Base-by-base conservation (phyloP, 2,797 vertebrate genomes). In the Pelochelys cantorii region DNA sequence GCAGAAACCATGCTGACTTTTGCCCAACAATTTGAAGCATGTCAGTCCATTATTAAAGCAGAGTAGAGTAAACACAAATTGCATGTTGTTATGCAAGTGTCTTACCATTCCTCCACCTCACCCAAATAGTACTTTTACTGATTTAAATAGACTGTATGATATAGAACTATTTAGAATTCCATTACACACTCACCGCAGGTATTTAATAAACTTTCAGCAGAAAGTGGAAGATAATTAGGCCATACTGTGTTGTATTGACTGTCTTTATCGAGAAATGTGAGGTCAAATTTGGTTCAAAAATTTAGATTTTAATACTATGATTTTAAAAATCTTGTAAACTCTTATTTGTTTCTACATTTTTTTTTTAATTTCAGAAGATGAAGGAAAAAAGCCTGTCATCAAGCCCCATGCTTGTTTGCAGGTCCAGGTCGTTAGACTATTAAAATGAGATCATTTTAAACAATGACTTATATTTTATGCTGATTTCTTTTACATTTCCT, bases 1-100 rank as follows among this genome's bases (percentile, higher is more conserved):
- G n/a, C n/a, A n/a, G n/a, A n/a, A n/a, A n/a, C n/a, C n/a, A n/a
- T n/a, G n/a, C n/a, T n/a, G n/a, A n/a, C n/a, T n/a, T n/a, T n/a
- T n/a, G n/a, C n/a, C n/a, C n/a, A n/a, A n/a, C n/a, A n/a, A n/a
- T n/a, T 31, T 82, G 80, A 77, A 15, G 10, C 84, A 37, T 88
- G 92, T 84, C 42, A 80, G 68, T 25, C n/a, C 74, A 22, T 78
- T 68, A 82, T 42, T 71, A 92, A 88, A 91, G 89, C 48, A 86
- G 0, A 57, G 2, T 3, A 27, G 29, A 62, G 82, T 85, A 79
- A 84, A 90, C n/a, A 89, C 23, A 15, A 60, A 87, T 34, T 57
- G 83, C 52, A 90, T 93, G 87, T 29, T 37, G 52, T 85, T 93
- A 89, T 80, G 80, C 34, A 71, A 11, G 37, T 91, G 86, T 86